These are phyloP conservation scores for Setipinna tenuifilis DNA, from an alignment of 2,797 vertebrate species.

Conservation along the genomic window DNA sequence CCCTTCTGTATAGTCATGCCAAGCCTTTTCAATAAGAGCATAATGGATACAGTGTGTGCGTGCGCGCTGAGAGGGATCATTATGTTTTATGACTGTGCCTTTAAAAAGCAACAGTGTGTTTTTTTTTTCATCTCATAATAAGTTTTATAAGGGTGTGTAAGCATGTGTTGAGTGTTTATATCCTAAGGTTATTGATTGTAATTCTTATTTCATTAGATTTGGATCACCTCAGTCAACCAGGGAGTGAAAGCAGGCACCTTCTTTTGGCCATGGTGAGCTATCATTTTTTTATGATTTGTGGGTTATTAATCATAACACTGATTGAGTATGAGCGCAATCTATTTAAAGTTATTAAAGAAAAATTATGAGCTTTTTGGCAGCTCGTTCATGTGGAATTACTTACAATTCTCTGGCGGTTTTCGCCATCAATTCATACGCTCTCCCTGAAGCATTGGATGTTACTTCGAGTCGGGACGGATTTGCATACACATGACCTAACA, in stretches of 20 bases:
- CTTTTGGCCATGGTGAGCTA: constrained; percentile 98
- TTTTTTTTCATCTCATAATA: background rate
- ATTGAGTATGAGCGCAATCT: background rate
- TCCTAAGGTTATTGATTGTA: constrained; percentile 4
- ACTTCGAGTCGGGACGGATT: constrained; percentile 22
- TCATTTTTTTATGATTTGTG: background rate
- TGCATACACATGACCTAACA: constrained; percentile 51
- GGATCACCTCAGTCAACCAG: constrained; percentile 95
- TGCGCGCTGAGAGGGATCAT: background rate
- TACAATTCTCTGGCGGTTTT: background rate
- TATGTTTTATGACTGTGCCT: background rate
- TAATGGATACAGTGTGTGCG: background rate
- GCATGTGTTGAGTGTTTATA: background rate
- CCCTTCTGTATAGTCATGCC: background rate
- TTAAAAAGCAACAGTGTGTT: background rate
- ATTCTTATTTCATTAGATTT: constrained; percentile 79
- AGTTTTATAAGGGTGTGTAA: background rate
- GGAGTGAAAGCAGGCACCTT: constrained; percentile 94
- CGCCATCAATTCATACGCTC: background rate
- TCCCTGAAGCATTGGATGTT: constrained; percentile 16
- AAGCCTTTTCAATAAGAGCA: background rate
- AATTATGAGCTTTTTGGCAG: background rate
- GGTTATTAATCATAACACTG: background rate
- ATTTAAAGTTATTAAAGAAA: background rate
- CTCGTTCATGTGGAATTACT: background rate